Conservation (phyloP, 2,888 invertebrate species). For the Beris chalybata region DNA sequence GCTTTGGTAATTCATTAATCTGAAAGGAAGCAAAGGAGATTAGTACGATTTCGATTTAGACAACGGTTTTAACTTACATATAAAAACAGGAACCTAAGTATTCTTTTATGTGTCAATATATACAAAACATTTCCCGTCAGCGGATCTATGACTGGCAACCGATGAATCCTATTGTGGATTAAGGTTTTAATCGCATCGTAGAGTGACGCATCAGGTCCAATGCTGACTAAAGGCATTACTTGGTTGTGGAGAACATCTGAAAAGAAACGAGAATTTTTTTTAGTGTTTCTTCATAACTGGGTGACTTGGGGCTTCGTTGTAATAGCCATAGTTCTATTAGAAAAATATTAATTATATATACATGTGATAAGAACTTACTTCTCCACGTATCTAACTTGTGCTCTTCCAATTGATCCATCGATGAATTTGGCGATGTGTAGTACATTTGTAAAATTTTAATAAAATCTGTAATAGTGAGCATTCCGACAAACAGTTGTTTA, state of each 20-base stretch:
- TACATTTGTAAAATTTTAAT: conserved; percentile 98
- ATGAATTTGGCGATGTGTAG: conserved; percentile 88
- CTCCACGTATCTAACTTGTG: conserved; percentile 97
- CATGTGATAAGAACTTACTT: conserved; percentile 60
- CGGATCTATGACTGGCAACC: conserved; percentile 95
- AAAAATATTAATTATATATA: no score
- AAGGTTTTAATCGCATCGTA: conserved; percentile 93
- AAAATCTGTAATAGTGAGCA: conserved; percentile 99
- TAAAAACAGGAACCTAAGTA: conserved; percentile 95
- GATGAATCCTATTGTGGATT: conserved; percentile 92
- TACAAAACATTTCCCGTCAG: conserved; percentile 95
- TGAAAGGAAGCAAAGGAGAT: conserved; percentile 51
- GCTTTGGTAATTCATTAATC: conserved; percentile 93
- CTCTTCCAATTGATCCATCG: conserved; percentile 96
- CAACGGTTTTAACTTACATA: conserved; percentile 73
- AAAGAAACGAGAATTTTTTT: conserved; percentile 41
- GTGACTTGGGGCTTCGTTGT: no score
- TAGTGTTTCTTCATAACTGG: no score
- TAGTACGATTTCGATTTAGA: background rate
- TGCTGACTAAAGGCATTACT: conserved; percentile 84
- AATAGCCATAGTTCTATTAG: no score
- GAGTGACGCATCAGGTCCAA: conserved; percentile 88
- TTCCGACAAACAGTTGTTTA: conserved; percentile 92
- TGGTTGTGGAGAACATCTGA: conserved; percentile 84
- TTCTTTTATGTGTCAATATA: conserved; percentile 97